phyloP scores from a whole-genome alignment of 2,888 invertebrate species.

The Andrena haemorrhoa region DNA sequence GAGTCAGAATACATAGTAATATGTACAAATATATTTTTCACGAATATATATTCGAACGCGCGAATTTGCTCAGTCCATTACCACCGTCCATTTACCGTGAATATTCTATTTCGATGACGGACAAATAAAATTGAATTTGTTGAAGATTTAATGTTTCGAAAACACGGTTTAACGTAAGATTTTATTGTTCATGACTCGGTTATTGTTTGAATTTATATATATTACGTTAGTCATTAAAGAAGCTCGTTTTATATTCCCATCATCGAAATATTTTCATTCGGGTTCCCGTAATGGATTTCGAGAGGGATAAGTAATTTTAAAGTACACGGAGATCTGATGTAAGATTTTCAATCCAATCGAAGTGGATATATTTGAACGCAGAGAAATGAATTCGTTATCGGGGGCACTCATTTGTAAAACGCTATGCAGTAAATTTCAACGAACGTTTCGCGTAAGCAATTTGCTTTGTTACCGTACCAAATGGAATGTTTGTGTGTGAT shows the following conservation, averaged over 20 bases:
- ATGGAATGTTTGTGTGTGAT: neutral
- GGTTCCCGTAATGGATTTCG: neutral
- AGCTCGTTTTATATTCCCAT: neutral
- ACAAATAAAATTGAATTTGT: neutral
- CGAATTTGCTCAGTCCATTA: neutral
- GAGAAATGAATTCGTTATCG: neutral
- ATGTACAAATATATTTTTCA: neutral
- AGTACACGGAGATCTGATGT: neutral
- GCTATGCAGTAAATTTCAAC: conserved; percentile 5
- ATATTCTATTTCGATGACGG: neutral
- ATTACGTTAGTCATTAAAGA: neutral
- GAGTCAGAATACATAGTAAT: neutral
- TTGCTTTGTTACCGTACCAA: neutral
- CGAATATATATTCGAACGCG: neutral
- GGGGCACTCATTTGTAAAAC: neutral
- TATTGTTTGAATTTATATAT: neutral
- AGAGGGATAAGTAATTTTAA: neutral
- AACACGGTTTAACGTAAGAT: neutral
- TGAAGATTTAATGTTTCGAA: neutral
- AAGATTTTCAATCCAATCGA: neutral
- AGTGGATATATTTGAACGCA: neutral
- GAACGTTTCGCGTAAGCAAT: neutral
- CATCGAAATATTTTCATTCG: neutral
- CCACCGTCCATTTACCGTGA: neutral
- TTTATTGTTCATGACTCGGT: neutral